A percentile compares a stretch with the other conserved stretches of the same genome.
These are phyloP conservation scores for Archips xylosteana DNA, from an alignment of 2,888 invertebrate species.

Conservation along the genomic window DNA sequence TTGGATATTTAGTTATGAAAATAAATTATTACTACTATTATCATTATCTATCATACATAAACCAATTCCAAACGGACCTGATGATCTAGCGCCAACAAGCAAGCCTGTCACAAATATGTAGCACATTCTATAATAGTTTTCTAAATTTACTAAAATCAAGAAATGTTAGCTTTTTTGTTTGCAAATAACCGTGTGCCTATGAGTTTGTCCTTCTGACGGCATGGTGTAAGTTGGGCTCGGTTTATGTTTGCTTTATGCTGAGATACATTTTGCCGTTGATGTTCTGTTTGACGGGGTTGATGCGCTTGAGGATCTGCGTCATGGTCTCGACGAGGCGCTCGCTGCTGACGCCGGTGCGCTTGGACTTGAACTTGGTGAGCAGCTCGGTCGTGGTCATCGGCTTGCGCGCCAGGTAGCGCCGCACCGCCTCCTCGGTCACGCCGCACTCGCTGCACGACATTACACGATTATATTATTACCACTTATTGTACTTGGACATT, in stretches of 20 bases:
- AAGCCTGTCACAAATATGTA: no score
- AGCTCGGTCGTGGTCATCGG: slow-evolving; percentile 99
- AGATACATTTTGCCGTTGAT: slow-evolving; percentile 98
- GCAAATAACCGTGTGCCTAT: background rate
- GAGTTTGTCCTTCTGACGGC: background rate
- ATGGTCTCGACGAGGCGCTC: slow-evolving; percentile 97
- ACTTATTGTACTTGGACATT: background rate
- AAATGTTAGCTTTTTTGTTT: background rate
- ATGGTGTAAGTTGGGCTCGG: background rate
- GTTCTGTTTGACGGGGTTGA: slow-evolving; percentile 96
- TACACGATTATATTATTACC: background rate
- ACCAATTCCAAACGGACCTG: no score
- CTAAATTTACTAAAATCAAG: no score
- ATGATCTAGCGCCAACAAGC: no score
- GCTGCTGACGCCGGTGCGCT: slow-evolving; percentile 95
- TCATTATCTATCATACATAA: no score
- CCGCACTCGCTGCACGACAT: slow-evolving; percentile 89
- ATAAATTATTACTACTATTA: no score
- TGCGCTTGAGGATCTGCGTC: slow-evolving; percentile 97
- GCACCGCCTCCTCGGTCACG: slow-evolving; percentile 97
- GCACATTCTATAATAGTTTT: no score
- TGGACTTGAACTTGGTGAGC: slow-evolving; percentile 97
- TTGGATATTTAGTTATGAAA: no score
- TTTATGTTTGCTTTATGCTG: slow-evolving; percentile 88
- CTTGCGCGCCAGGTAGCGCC: slow-evolving; percentile 97